These are phyloP conservation scores for Todiramphus chloris DNA, from an alignment of 2,113 vertebrate genomes.

Conservation along the genomic window DNA sequence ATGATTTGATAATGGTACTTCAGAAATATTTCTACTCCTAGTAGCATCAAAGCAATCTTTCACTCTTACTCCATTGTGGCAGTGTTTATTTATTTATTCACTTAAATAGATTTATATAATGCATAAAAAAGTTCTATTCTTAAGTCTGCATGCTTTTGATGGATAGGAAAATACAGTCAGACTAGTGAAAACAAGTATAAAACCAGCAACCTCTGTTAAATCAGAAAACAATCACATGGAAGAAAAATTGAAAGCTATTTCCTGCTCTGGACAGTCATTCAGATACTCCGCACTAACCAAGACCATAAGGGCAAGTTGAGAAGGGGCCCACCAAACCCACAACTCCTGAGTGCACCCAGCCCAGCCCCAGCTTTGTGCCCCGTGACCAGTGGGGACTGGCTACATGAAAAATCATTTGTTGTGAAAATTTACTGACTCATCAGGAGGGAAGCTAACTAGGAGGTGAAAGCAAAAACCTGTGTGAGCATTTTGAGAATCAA, in stretches of 20 bases:
- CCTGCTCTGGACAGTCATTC: background rate
- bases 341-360: background rate
- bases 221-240: background rate
- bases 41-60: background rate
- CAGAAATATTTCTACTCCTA: background rate
- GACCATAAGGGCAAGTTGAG: background rate
- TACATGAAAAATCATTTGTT: background rate
- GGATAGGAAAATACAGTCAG: background rate
- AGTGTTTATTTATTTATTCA: slow-evolving; percentile 29
- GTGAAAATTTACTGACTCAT: background rate
- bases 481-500: background rate
- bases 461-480: background rate
- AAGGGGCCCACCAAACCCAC: background rate
- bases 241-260: background rate
- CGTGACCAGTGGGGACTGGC: accelerated
- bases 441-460: background rate
- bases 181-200: slow-evolving; percentile 1
- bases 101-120: slow-evolving; percentile 25
- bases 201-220: background rate
- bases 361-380: background rate
- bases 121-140: background rate
- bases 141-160: background rate
- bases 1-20: background rate
- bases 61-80: background rate
- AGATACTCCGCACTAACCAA: background rate